phyloP scores from a whole-genome alignment of 2,113 vertebrate genomes.

The Xerus inauris region DNA sequence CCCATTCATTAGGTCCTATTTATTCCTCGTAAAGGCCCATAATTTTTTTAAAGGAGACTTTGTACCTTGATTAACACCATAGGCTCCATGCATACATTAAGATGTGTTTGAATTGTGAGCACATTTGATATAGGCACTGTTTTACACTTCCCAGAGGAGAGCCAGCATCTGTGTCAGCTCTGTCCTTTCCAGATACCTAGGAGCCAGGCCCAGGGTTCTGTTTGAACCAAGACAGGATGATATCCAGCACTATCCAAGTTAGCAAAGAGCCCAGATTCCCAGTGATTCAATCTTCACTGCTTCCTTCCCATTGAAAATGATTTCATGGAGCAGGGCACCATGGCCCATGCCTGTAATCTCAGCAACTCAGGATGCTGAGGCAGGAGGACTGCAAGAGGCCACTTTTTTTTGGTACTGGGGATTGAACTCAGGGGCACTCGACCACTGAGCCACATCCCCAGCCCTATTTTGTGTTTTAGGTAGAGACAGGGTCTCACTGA shows the following conservation, averaged over 20 bases:
- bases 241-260: neutral
- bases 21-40: conserved; percentile 28
- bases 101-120: neutral
- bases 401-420: neutral
- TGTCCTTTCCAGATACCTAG: neutral
- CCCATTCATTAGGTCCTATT: conserved; percentile 22
- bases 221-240: neutral
- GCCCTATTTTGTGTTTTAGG: too few species aligned
- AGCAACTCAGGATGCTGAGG: too few species aligned
- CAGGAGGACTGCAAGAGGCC: too few species aligned
- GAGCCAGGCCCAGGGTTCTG: neutral
- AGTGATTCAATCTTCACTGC: neutral
- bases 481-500: too few species aligned
- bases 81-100: neutral
- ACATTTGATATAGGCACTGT: neutral
- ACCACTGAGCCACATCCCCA: too few species aligned
- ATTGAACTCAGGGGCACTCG: too few species aligned
- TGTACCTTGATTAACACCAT: conserved; percentile 17
- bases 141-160: neutral
- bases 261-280: neutral
- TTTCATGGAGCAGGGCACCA: neutral
- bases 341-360: neutral
- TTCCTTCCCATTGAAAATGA: neutral
- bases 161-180: neutral
- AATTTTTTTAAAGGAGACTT: conserved; percentile 42